These are phyloP conservation scores for Chloebia gouldiae DNA, from an alignment of 2,113 vertebrate genomes.

Conservation along the genomic window DNA sequence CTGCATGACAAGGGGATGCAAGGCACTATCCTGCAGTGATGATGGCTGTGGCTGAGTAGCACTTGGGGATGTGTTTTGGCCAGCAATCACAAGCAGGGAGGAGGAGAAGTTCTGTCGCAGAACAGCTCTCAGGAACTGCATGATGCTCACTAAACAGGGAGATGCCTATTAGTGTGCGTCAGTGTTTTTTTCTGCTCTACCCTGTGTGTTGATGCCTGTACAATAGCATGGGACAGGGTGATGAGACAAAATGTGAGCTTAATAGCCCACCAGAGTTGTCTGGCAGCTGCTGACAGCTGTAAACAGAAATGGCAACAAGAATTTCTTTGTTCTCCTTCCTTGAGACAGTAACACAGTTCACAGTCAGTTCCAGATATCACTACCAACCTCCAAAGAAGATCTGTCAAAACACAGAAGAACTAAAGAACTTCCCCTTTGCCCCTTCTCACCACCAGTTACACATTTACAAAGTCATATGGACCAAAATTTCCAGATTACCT, in stretches of 20 bases:
- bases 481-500: not conserved
- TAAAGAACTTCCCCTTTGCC: not conserved
- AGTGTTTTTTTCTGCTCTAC: not conserved
- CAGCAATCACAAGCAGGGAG: slow-evolving; percentile 71
- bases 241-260: not conserved
- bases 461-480: not conserved
- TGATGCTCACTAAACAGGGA: slow-evolving; percentile 78
- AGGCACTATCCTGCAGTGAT: slow-evolving; percentile 62
- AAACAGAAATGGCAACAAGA: not conserved
- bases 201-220: not conserved
- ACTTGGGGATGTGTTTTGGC: not conserved
- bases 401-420: not conserved
- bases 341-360: not conserved
- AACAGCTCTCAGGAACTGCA: slow-evolving; percentile 81
- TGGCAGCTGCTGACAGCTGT: not conserved
- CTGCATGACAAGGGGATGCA: slow-evolving; percentile 77
- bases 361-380: not conserved
- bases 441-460: not conserved
- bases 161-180: not conserved
- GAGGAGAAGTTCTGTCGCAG: slow-evolving; percentile 83
- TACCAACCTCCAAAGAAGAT: not conserved
- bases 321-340: not conserved
- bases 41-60: slow-evolving; percentile 39
- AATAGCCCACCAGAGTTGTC: not conserved
- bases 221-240: not conserved